Base-by-base conservation (phyloP, 2,888 invertebrate genomes). In the Noctua pronuba region DNA sequence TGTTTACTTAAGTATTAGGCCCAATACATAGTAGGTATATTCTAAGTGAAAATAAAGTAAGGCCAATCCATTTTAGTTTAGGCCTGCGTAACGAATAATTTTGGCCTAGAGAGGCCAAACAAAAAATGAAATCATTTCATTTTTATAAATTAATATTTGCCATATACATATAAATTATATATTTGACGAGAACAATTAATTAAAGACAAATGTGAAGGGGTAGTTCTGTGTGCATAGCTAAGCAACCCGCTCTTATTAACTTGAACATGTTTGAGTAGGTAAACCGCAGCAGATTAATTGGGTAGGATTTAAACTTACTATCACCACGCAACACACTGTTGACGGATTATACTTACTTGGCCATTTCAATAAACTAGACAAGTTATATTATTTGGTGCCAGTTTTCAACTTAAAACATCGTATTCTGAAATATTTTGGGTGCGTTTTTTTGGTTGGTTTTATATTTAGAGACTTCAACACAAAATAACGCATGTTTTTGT, bases 241-340 rank as follows among this genome's bases (percentile, higher is more conserved):
- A 80, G 55, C 41, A 69, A 75, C 35, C 65, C 73, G 24, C 18
- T 38, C 52, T 77, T 73, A 84, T 65, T 71, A 75, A 84, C 28
- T 84, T 67, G 70, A 79, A 73, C 62, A 75, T 82, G 75, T 85
- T 85, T 66, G 67, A 84, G 69, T 62, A 58, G 73, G 79, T 82
- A 71, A 46, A 79, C 84, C 84, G 8, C 85, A 70, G 24, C 44
- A 41, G 78, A 71, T 85, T 79, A 75, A 82, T 82, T 75, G 73
- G 64, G 73, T 70, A 4, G 85, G 84, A 73, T 84, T 84, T 62
- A 79, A 84, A 85, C 82, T 84, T 85, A 65, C 67, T 84, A 84
- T 84, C 84, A 38, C 66, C 44, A 46, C 73, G 10, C 46, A 60
- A 75, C 84, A 85, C 72, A 74, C 65, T 79, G 70, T 65, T 79